Base-by-base conservation (phyloP, 2,113 vertebrate species). In the Eulemur rufifrons region DNA sequence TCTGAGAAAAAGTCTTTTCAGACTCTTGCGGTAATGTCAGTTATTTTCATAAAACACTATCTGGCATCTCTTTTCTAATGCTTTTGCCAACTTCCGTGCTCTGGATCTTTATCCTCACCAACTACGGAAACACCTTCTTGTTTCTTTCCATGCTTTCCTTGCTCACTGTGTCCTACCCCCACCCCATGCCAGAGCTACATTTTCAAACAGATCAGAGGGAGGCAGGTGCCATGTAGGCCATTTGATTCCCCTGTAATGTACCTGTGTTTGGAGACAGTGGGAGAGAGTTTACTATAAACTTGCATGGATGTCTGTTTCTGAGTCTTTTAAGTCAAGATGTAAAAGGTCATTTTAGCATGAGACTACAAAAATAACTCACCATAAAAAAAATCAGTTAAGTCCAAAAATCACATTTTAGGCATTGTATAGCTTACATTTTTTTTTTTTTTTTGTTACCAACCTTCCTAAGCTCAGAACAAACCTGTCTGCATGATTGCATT, bases 1-100 rank as follows among this genome's bases (percentile, higher is more conserved):
- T 80, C 18, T 59, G 56, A 80, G 81, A 20, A 83, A 89, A 90
- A 81, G 34, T 50, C 63, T 76, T 80, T 93, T 63, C 25, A 94
- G 47, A 47, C 15, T n/a, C 34, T 50, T 74, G 11, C 21, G 88
- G 18, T 37, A 42, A 7, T 18, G 74, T 1, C 0, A 50, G 23
- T 83, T 77, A 87, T 92, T 80, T 71, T 52, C 74, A n/a, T 90
- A 81, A 95, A 88, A 78, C 25, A 81, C 37, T 74, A 18, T 34
- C 54, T 92, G 54, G 29, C 45, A 37, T 42, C 54, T 61, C 13
- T 7, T 76, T 86, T 76, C 59, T 76, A 56, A 34, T 42, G 9
- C 2, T 18, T 42, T 91, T 73, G 61, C 39, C 78, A 94, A 59
- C 17, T 17, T 17, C 25, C 15, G 5, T 2, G 32, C 25, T 85